Base-by-base conservation (phyloP, 2,797 vertebrate genomes). In the Acipenser ruthenus region DNA sequence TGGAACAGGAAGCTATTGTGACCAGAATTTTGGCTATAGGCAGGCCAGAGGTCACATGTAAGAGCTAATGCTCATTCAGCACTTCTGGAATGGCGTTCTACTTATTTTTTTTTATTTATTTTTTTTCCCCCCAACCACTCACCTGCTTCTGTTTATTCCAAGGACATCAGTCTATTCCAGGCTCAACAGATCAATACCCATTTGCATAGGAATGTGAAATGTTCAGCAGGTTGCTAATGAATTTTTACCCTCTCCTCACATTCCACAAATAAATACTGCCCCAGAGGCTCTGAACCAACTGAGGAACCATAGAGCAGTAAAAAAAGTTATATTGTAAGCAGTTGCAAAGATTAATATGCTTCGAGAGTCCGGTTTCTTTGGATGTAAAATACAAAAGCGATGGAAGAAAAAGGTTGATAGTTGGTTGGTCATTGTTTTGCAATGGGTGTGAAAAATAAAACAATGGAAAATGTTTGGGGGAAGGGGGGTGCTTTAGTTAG, bases 1-100 rank as follows among this genome's bases (percentile, higher is more conserved):
- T 89, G 85, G 87, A 90, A 88, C 85, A 91, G 88, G 87, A 91
- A 90, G 80, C 84, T 86, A 86, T 91, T 92, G 87, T 92, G 85
- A 86, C 79, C 82, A 83, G 88, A 85, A 86, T 92, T 93, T 91
- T 79, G 85, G 85, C 84, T 89, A 85, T 83, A 86, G 86, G 80
- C 69, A 72, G 74, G 79, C 76, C 78, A 2, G 73, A 80, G 86
- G 86, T 93, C 87, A 90, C 81, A 87, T 84, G 87, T 86, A 84
- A 90, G 79, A 83, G 78, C 80, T 89, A 84, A 87, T 87, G 85
- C 81, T 86, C 85, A 84, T 80, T 91, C 81, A 90, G 82, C 82
- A 84, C 76, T 90, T 91, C 79, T 86, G 80, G 84, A 83, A 83
- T 86, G 78, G 71, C 75, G 80, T 71, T 75, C 78, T 79, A 76